Conservation (phyloP, 2,113 vertebrate genomes). For the Camelus dromedarius region DNA sequence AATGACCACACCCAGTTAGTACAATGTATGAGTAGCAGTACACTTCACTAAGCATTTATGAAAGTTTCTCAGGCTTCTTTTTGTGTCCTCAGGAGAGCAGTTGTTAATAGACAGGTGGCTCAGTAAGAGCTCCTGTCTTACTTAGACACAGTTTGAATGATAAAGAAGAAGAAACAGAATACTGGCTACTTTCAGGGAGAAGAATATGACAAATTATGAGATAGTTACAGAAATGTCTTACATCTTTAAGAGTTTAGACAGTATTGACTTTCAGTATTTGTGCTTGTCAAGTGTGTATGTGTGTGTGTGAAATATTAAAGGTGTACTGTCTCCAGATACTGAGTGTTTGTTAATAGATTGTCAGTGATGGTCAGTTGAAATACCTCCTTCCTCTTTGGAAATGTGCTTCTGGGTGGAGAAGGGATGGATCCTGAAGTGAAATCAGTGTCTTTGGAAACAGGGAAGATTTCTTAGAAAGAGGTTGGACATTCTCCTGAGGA, state of each 20-base stretch:
- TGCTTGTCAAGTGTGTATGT: not conserved
- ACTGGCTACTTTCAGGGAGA: not conserved
- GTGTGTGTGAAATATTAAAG: not conserved
- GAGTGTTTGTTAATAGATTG: not conserved
- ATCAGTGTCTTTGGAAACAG: not conserved
- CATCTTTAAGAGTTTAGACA: not conserved
- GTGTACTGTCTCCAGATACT: not conserved
- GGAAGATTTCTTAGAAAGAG: not conserved
- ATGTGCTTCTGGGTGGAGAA: not conserved
- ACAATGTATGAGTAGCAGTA: not conserved
- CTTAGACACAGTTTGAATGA: not conserved
- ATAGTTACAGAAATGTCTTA: not conserved
- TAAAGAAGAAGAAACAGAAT: not conserved
- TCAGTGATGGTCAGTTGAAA: not conserved
- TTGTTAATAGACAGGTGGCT: not conserved
- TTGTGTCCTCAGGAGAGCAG: not conserved
- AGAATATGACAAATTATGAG: not conserved
- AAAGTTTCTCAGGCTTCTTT: not conserved
- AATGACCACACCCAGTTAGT: not conserved
- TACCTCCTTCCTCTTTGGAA: not conserved
- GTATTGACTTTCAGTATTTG: not conserved
- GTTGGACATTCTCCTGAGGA: not conserved
- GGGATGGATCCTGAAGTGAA: not conserved
- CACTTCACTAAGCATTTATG: not conserved
- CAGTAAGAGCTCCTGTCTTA: not conserved